Percentiles rank a stretch among this genome's conserved stretches.
These are phyloP conservation scores for Folsomia candida DNA, from an alignment of 2,888 invertebrate genomes.

Conservation along the genomic window DNA sequence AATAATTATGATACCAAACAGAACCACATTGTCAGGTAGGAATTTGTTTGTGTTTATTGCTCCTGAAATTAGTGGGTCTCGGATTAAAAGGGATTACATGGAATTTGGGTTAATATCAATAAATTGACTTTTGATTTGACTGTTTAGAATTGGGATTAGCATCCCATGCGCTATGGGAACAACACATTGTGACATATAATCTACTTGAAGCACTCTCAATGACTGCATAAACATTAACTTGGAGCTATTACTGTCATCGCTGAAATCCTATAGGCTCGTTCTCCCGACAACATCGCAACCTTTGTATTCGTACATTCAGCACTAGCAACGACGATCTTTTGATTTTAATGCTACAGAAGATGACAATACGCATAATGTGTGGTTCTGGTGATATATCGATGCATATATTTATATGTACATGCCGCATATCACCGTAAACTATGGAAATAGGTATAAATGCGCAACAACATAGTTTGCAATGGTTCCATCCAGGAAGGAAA, in stretches of 20 bases:
- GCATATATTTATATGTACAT: too few species aligned
- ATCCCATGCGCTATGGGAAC: too few species aligned
- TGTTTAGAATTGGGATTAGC: background rate
- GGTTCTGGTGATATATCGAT: too few species aligned
- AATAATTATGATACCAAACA: background rate
- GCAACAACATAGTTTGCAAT: too few species aligned
- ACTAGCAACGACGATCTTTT: too few species aligned
- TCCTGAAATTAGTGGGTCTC: background rate
- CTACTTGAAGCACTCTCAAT: background rate
- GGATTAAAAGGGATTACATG: background rate
- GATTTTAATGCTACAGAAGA: too few species aligned
- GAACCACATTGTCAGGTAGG: background rate
- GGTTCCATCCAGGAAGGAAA: too few species aligned
- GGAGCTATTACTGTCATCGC: background rate
- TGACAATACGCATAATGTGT: too few species aligned
- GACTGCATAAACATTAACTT: background rate
- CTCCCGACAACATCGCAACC: too few species aligned
- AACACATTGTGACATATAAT: background rate
- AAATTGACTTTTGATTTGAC: conserved; percentile 3
- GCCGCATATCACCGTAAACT: too few species aligned
- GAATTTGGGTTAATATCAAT: conserved; percentile 5
- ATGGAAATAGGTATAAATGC: too few species aligned
- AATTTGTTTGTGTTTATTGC: background rate
- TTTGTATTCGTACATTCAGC: background rate
- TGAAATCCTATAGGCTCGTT: background rate